Evolutionary conservation across 1,140 invertebrate species (phyloP).

Genomic region (Saccostrea echinata): DNA sequence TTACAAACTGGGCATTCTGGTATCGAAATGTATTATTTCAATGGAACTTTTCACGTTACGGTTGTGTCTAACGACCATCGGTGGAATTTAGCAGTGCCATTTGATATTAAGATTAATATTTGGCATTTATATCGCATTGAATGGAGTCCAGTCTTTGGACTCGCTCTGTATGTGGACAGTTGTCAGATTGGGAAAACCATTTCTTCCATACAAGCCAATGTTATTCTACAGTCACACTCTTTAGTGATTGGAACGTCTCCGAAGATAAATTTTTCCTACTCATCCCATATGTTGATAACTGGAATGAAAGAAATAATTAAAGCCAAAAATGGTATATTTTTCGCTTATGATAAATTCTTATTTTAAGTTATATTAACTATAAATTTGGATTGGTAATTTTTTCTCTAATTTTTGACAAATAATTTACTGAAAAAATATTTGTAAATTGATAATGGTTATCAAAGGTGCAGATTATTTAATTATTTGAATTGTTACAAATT

Average conservation of each 20-base stretch:
- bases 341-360: neutral
- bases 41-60: constrained; percentile 21
- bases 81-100: neutral
- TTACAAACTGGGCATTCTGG: constrained; percentile 22
- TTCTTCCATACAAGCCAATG: neutral
- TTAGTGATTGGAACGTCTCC: constrained; percentile 43
- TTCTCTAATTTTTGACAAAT: too few relatives aligned
- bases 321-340: neutral
- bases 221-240: neutral
- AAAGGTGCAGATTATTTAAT: too few relatives aligned
- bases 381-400: too few relatives aligned
- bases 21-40: constrained; percentile 47
- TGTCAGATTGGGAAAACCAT: constrained; percentile 28
- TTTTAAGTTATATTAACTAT: neutral
- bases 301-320: constrained; percentile 30
- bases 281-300: constrained; percentile 44
- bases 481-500: too few relatives aligned
- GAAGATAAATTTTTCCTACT: neutral
- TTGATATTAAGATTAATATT: neutral
- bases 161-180: constrained; percentile 48
- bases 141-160: constrained; percentile 47
- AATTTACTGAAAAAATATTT: too few relatives aligned
- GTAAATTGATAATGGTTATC: too few relatives aligned
- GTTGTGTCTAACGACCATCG: neutral
- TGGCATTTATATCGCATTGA: constrained; percentile 51